Evolutionary conservation across 1,140 invertebrate genomes (phyloP), one percentile per base, ranked within the genome.

Genomic region (Pseudomyrmex sp.): DNA sequence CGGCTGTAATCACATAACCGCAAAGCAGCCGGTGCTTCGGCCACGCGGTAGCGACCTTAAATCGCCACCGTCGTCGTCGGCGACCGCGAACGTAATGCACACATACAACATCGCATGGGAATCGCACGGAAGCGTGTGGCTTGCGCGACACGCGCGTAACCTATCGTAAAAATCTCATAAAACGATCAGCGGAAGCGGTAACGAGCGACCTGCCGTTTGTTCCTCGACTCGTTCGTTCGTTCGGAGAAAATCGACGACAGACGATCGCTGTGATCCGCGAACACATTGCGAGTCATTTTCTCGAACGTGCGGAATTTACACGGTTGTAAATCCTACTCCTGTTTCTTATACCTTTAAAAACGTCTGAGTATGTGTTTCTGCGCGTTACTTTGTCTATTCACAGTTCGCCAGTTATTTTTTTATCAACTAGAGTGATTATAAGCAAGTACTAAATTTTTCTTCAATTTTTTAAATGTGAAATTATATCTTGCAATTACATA

Each of bases 1-100:
- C 80, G 75, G 77, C 69, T 56, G 86, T 90, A 91, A 92, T 92
- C 87, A 89, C 85, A 83, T 85, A 82, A 90, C 91, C 92, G 83
- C 89, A 92, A 91, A 92, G 87, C 91, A 91, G 90, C 89, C 87
- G 88, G 88, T 46, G 89, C 50, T n/a, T 62, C 46, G 35, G 35
- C 59, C 62, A 63, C 90, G 88, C 88, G 85, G 91, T 91, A 83
- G 89, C 84, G 84, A 83, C 77, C 72, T 82, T 80, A 65, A 85
- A 74, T 59, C 68, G 82, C 56, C 26, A 35, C 70, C 63, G 48
- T 35, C 35, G 61, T 68, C 48, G 84, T 75, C 88, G 61, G 61
- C 46, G 66, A 73, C 74, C 69, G 58, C 62, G 20, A 62, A 44
- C 66, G 44, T 26, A 44, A 44, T 58, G 48, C 52, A 66, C 70